Conservation (phyloP, 2,888 invertebrate species). For the Nymphalis polychloros region DNA sequence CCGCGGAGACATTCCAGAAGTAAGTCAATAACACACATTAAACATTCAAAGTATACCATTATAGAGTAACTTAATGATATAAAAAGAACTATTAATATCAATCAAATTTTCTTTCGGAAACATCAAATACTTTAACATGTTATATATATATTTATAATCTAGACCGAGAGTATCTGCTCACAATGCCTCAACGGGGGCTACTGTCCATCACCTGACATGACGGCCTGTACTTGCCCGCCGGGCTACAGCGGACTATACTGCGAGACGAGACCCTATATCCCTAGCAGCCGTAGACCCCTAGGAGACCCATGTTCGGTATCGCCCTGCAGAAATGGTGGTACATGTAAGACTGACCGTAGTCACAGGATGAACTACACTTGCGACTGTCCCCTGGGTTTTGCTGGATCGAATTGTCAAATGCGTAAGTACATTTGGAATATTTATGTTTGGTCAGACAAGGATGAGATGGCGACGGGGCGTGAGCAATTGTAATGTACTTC, state of each 20-base stretch:
- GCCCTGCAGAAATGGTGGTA: slow-evolving; percentile 91
- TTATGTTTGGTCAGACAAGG: not conserved
- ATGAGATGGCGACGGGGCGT: no score
- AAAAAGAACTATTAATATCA: no score
- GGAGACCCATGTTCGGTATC: slow-evolving; percentile 79
- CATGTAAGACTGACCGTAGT: slow-evolving; percentile 82
- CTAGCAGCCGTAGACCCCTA: slow-evolving; percentile 63
- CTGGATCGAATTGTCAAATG: slow-evolving; percentile 90
- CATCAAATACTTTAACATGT: not conserved
- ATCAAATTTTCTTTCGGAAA: not conserved
- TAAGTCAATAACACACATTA: slow-evolving; percentile 35
- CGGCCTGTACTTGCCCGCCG: slow-evolving; percentile 79
- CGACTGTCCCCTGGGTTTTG: slow-evolving; percentile 89
- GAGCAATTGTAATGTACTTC: no score
- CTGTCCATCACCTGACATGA: slow-evolving; percentile 79
- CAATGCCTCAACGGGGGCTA: slow-evolving; percentile 86
- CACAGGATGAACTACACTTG: slow-evolving; percentile 83
- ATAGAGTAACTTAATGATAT: no score
- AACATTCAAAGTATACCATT: no score
- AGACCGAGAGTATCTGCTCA: slow-evolving; percentile 65
- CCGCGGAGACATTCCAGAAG: slow-evolving; percentile 72
- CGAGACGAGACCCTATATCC: slow-evolving; percentile 54
- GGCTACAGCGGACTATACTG: slow-evolving; percentile 66
- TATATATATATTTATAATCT: not conserved
- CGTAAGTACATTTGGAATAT: slow-evolving; percentile 72